Evolutionary conservation across 1,140 invertebrate genomes (phyloP).

Genomic region (Pseudomyrmex pallidus): DNA sequence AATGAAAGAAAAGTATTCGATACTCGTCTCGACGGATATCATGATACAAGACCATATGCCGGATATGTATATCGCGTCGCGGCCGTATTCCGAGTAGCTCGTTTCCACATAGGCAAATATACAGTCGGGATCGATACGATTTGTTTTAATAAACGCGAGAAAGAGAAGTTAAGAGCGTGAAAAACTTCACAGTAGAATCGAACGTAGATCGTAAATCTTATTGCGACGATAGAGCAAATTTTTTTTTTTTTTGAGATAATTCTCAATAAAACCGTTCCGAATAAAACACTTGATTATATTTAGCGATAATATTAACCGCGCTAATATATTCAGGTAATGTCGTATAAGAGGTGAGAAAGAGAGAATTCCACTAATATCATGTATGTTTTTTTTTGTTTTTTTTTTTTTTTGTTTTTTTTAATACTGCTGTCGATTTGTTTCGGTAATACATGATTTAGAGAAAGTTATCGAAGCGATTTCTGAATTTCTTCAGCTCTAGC

Average conservation of each 20-base stretch:
- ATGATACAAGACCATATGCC: neutral
- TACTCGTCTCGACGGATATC: neutral
- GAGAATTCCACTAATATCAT: too few relatives aligned
- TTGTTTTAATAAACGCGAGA: slow-evolving; percentile 1
- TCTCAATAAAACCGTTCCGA: neutral
- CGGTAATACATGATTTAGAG: neutral
- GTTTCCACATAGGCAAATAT: neutral
- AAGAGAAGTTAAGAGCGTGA: neutral
- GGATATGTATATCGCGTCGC: slow-evolving; percentile 32
- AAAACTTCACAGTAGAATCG: neutral
- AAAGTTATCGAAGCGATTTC: neutral
- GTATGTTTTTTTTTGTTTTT: too few relatives aligned
- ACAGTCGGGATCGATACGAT: neutral
- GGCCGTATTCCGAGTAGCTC: neutral
- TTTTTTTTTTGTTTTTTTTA: neutral
- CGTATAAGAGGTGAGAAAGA: too few relatives aligned
- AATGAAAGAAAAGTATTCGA: slow-evolving; percentile 9
- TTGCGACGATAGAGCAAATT: neutral
- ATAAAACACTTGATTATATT: too few relatives aligned
- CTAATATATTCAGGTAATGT: too few relatives aligned
- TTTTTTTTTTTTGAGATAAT: slow-evolving; percentile 14
- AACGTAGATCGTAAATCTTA: neutral
- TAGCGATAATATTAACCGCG: too few relatives aligned
- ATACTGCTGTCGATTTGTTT: neutral
- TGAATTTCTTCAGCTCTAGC: slow-evolving; percentile 1